phyloP scores from a whole-genome alignment of 2,113 vertebrate species.

The Aepyceros melampus region DNA sequence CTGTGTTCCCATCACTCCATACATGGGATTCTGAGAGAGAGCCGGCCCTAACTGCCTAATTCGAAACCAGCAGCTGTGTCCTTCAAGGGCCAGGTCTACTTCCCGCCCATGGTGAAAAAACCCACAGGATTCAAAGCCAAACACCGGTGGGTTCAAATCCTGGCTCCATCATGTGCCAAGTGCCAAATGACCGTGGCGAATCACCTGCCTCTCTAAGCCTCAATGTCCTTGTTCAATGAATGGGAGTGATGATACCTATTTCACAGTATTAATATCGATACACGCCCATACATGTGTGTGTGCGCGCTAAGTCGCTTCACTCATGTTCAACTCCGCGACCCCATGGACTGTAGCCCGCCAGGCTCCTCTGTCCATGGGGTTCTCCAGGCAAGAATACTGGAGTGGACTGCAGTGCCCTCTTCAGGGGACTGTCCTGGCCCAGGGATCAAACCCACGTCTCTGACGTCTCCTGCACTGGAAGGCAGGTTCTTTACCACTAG shows the following conservation, averaged over 20 bases:
- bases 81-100: slow-evolving; percentile 48
- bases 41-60: neutral
- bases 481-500: neutral
- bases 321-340: neutral
- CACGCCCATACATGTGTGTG: accelerated
- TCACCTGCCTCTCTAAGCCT: neutral
- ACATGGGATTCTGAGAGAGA: slow-evolving; percentile 40
- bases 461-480: neutral
- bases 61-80: neutral
- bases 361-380: neutral
- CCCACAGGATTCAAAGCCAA: neutral
- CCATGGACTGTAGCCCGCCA: neutral
- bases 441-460: neutral
- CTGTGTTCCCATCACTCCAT: slow-evolving; percentile 52
- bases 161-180: neutral
- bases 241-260: neutral
- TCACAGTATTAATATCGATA: neutral
- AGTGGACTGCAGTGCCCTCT: neutral
- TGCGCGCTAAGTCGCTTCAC: neutral
- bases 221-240: neutral
- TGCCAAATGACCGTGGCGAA: neutral
- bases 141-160: neutral
- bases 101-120: neutral
- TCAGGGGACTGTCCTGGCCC: neutral
- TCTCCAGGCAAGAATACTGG: neutral